These are phyloP conservation scores for Indicator indicator DNA, from an alignment of 2,113 vertebrate genomes.

Conservation along the genomic window DNA sequence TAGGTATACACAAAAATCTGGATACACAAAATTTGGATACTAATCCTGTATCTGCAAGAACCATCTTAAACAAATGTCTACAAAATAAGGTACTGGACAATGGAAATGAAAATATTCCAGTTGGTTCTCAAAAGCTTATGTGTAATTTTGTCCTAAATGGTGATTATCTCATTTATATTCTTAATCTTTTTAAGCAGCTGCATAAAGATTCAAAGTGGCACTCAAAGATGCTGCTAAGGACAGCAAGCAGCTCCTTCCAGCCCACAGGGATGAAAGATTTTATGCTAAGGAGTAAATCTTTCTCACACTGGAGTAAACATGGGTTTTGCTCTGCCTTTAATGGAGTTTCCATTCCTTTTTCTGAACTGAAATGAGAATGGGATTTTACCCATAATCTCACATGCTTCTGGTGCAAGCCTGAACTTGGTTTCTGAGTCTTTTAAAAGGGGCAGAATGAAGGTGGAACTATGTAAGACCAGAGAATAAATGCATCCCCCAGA, in stretches of 20 bases:
- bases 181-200: background rate
- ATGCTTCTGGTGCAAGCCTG: background rate
- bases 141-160: constrained; percentile 5
- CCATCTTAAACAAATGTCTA: background rate
- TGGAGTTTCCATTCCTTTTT: constrained; percentile 26
- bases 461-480: background rate
- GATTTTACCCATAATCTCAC: constrained; percentile 11
- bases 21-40: background rate
- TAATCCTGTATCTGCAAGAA: background rate
- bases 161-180: background rate
- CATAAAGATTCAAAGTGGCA: background rate
- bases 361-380: background rate
- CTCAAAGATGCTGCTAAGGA: background rate
- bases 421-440: background rate
- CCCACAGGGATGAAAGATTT: background rate
- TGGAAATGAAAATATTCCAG: background rate
- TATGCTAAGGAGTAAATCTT: background rate
- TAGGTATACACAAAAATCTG: background rate
- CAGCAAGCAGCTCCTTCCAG: background rate
- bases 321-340: constrained; percentile 14
- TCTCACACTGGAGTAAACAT: constrained; percentile 32
- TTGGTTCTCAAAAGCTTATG: background rate
- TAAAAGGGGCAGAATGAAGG: background rate
- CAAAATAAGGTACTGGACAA: background rate
- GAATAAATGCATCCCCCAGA: background rate